Base-by-base conservation (phyloP, 2,797 vertebrate genomes). In the Anguilla obscura region DNA sequence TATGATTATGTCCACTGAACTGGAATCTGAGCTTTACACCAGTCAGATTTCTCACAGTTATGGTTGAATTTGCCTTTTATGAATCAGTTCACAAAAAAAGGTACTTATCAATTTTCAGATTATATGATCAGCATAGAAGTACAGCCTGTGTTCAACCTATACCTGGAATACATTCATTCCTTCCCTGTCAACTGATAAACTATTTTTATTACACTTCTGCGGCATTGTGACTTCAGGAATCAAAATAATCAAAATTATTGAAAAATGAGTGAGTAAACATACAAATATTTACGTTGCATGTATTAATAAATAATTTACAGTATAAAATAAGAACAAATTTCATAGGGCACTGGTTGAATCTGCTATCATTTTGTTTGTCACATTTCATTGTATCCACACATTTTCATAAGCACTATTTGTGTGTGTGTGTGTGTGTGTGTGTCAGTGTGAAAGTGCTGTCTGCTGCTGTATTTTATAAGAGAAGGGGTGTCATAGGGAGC, bases 391-490 rank as follows among this genome's bases (percentile, higher is more conserved):
- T 80, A 48, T n/a, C 45, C 8, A 50, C 18, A 48, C 40, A 82
- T 82, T 82, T 82, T n/a, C 21, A 82, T 76, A 76, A 76, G 74
- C 5, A n/a, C 45, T 50, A 12, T 48, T 82, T 82, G 18, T 82
- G 79, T 50, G n/a, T 82, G 45, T 21, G 6, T 3, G 3, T 79
- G 74, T 36, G 30, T 79, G 8, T 45, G 40, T 24, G 18, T 3
- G 3, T 79, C 36, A 1, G 30, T 79, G 21, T 33, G 45, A n/a
- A 48, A 82, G 3, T 21, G 9, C 45, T n/a, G 50, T 24, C 45
- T 82, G 79, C 79, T 48, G 36, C 79, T 82, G 79, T 82, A 50
- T 82, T 50, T 82, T 0, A 50, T 30, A 48, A 50, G 40, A 14
- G 45, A 8, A 50, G 21, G 45, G 79, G 50, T 50, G 79, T 50